Evolutionary conservation across 2,113 vertebrate genomes (phyloP).

Genomic region (Sporophila hypoxantha): DNA sequence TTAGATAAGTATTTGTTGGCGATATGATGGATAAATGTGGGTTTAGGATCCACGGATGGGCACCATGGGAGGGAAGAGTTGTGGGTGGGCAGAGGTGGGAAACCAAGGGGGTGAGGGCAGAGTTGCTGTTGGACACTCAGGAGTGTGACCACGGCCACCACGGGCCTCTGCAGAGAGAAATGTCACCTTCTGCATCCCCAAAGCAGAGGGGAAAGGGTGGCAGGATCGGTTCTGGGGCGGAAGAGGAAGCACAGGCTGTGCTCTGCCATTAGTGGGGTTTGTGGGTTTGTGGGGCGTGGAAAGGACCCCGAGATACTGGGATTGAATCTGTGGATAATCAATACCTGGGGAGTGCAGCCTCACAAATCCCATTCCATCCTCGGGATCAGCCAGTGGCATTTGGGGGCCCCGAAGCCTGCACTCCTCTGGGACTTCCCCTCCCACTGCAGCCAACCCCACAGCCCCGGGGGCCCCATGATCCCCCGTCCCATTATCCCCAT

Average conservation of each 20-base stretch:
- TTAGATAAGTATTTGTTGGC: rapidly evolving
- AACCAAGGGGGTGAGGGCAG: neutral
- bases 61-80: rapidly evolving
- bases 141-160: rapidly evolving
- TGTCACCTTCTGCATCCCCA: rapidly evolving
- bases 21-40: rapidly evolving
- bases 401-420: rapidly evolving
- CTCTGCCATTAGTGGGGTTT: neutral
- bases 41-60: rapidly evolving
- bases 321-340: neutral
- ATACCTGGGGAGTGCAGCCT: rapidly evolving
- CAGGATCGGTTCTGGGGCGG: neutral
- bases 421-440: neutral
- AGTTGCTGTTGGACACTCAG: rapidly evolving
- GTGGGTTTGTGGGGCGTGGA: neutral
- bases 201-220: neutral
- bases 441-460: rapidly evolving
- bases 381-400: neutral
- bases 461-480: neutral
- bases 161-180: neutral
- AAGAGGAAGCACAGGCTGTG: neutral
- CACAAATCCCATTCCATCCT: rapidly evolving
- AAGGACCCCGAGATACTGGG: neutral
- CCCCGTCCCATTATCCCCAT: neutral
- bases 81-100: neutral